A percentile compares a stretch with the other conserved stretches of the same genome.
phyloP scores from a whole-genome alignment of 1,140 invertebrate species.

The Diorhabda sublineata region DNA sequence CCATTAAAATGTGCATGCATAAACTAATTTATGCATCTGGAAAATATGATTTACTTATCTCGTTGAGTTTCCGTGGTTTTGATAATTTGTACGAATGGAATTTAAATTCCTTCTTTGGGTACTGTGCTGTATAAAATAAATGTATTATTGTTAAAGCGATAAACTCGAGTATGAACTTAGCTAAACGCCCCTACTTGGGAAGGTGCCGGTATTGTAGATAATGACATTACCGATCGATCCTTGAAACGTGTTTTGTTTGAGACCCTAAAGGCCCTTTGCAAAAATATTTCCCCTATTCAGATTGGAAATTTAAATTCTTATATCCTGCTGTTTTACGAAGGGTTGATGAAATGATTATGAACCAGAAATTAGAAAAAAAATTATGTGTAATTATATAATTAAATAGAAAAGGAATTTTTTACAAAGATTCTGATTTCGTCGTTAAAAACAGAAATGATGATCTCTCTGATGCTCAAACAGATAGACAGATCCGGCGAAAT shows the following conservation, averaged over 20 bases:
- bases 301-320: slow-evolving; percentile 31
- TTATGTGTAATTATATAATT: no score
- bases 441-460: no score
- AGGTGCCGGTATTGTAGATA: slow-evolving; percentile 33
- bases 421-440: no score
- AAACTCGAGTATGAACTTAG: slow-evolving; percentile 40
- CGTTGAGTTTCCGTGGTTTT: no score
- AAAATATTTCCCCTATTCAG: slow-evolving; percentile 25
- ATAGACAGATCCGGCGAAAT: no score
- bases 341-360: slow-evolving; percentile 13
- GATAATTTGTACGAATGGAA: no score
- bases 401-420: no score
- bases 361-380: background rate
- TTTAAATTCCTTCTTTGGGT: no score
- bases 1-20: no score
- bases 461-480: no score
- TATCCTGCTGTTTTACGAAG: slow-evolving; percentile 22
- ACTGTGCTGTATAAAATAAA: slow-evolving; percentile 26
- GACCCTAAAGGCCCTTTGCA: slow-evolving; percentile 19
- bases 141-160: slow-evolving; percentile 39
- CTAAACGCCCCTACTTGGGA: slow-evolving; percentile 38
- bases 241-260: slow-evolving; percentile 21
- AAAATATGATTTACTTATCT: no score
- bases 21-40: no score
- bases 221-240: slow-evolving; percentile 38